Base-by-base conservation (phyloP, 2,797 vertebrate genomes). In the Liasis olivaceus region DNA sequence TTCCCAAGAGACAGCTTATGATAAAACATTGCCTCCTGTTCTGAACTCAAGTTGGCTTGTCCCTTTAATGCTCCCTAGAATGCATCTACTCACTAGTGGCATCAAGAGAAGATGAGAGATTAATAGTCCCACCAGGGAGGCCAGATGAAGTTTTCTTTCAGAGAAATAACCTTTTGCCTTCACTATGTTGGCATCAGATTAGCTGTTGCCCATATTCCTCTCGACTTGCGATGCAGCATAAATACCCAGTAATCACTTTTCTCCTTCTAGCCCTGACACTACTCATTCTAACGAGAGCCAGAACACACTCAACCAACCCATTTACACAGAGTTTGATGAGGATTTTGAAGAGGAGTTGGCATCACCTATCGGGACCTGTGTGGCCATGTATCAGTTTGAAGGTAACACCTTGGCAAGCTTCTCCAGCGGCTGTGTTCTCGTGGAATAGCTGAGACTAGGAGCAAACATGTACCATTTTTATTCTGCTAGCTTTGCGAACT, bases 321-420 rank as follows among this genome's bases (percentile, higher is more conserved):
- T 99, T 95, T 99, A 99, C 47, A 98, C 98, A 0, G 98, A 99
- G 94, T 99, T 99, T 56, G 99, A 99, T 64, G 98, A 99, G 42
- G 99, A 99, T 94, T 99, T 99, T 94, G 98, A 98, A 1, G 98
- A 99, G 91, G 98, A 99, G 6, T 92, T 97, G 3, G 92, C 97
- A 0, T 94, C 97, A 81, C 98, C 98, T 26, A 98, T 99, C 28
- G 98, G 99, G 89, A 98, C 98, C 91, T 99, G 98, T 93, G 98
- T 98, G 87, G 99, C 98, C 31, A 97, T 99, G 95, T 99, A 99
- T 95, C 98, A 97, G 95, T 99, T 99, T 87, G 98, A 98, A 87
- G 98, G 99, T 99, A 92, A 2, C 11, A 8, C 28, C 63, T 62
- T 24, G 60, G 20, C 54, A 15, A 56, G 9, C 26, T 56, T 62